Base-by-base conservation (phyloP, 1,140 invertebrate genomes). In the Geopemphigus sp. region DNA sequence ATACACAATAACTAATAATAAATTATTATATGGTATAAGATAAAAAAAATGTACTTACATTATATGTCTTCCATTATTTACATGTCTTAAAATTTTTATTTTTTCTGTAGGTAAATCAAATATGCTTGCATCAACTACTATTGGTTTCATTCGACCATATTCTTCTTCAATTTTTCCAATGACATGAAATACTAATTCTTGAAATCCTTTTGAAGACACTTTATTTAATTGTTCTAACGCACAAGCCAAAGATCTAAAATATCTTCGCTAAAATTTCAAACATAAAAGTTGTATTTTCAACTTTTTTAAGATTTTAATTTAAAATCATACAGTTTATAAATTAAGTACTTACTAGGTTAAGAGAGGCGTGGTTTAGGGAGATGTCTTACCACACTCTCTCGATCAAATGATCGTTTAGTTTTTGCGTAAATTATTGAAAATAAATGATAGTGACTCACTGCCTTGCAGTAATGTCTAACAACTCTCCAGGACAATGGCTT, bases 101-200 rank as follows among this genome's bases (percentile, higher is more conserved):
- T 87, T 88, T 80, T 88, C 88, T 80, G 87, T 86, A 80, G 89
- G 87, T 83, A 88, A 89, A 57, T 80, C 74, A 56, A 82, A 72
- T 53, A 80, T 3, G 39, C 86, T 86, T 82, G 86, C 85, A 59
- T 86, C 86, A 70, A 89, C 87, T 26, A 88, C 87, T 76, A 87
- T 87, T 14, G 89, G 89, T 76, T 87, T 87, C 70, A 90, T 83
- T 82, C 89, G 86, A n/a, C 89, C 89, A 83, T 87, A 89, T 81
- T 87, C 86, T 82, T 88, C 86, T 84, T 90, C 89, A 76, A 90
- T 89, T 81, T 87, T 88, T 83, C 88, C 88, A 19, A 88, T 88
- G 81, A 90, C 87, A 84, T 89, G 87, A 82, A 84, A 84, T 17
- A 78, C 74, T 59, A 78, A 47, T 29, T 78, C 74, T 78, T 78